Conservation (phyloP, 2,888 invertebrate species). For the Ganaspis brasiliensis region DNA sequence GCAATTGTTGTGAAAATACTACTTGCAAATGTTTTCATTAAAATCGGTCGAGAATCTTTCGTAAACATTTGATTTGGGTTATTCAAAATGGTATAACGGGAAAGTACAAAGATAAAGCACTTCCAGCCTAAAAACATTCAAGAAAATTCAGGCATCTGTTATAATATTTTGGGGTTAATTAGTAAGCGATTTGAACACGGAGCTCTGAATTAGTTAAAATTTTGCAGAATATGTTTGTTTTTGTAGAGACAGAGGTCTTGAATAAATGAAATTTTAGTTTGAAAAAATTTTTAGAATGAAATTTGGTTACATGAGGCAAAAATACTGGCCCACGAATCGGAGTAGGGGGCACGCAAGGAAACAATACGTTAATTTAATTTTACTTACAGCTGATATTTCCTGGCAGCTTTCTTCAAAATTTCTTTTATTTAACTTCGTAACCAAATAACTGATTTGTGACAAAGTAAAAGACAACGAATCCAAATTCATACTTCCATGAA, state of each 20-base stretch:
- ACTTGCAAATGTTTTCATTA: background rate
- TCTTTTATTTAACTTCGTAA: conserved; percentile 97
- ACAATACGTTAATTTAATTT: conserved; percentile 64
- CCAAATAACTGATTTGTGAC: conserved; percentile 99
- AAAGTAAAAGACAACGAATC: conserved; percentile 99
- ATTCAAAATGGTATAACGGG: conserved; percentile 38
- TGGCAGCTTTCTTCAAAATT: conserved; percentile 95
- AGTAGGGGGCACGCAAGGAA: conserved; percentile 32
- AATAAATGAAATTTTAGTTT: background rate
- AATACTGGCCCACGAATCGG: conserved; percentile 17
- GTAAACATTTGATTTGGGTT: background rate
- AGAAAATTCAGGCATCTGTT: conserved; percentile 1
- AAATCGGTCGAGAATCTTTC: background rate
- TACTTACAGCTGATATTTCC: conserved; percentile 94
- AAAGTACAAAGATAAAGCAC: conserved; percentile 22
- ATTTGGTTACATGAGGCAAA: conserved; percentile 18
- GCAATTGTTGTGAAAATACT: conserved; percentile 24
- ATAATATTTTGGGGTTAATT: conserved; percentile 14
- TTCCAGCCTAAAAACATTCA: background rate
- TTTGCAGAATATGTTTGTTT: background rate
- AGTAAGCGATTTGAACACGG: background rate
- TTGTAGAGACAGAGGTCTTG: background rate
- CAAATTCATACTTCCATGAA: conserved; percentile 99
- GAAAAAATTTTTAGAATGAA: background rate
- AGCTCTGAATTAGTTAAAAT: background rate